A percentile compares a stretch with the other conserved stretches of the same genome.
Conservation (phyloP, 2,888 invertebrate genomes). For the Anarsia innoxiella region DNA sequence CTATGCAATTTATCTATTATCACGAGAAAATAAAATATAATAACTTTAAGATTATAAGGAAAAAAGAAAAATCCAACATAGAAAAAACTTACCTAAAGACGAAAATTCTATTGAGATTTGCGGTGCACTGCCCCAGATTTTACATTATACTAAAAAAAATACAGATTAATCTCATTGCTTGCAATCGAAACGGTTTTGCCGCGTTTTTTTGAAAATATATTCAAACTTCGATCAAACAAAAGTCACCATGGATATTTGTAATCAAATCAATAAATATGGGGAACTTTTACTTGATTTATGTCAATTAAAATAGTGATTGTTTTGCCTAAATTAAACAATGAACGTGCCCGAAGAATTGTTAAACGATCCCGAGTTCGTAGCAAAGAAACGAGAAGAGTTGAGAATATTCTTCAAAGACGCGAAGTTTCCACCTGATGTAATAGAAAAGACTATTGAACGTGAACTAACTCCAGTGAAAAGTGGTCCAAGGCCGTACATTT, state of each 20-base stretch:
- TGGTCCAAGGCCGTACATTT: constrained; percentile 44
- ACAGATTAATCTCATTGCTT: no score
- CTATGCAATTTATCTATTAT: no score
- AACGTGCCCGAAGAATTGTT: constrained; percentile 26
- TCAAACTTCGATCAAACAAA: constrained; percentile 41
- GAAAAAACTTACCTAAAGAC: no score
- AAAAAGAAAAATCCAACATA: no score
- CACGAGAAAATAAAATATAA: no score
- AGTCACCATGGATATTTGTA: constrained; percentile 34
- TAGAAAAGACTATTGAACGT: constrained; percentile 55
- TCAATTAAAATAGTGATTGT: background rate
- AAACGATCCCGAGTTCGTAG: constrained; percentile 34
- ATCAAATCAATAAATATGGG: no score
- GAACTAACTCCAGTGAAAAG: constrained; percentile 45
- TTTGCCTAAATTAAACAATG: constrained; percentile 22
- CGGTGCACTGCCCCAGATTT: no score
- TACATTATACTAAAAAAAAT: no score
- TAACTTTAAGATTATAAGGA: no score
- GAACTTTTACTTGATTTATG: no score
- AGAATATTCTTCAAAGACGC: constrained; percentile 48
- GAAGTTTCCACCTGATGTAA: constrained; percentile 41
- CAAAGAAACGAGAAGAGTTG: constrained; percentile 49
- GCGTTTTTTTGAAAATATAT: constrained; percentile 6
- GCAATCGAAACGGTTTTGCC: no score
- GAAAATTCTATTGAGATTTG: no score